A percentile compares a stretch with the other conserved stretches of the same genome.
Conservation (phyloP, 1,140 invertebrate genomes). For the Trachelipus rathkii region DNA sequence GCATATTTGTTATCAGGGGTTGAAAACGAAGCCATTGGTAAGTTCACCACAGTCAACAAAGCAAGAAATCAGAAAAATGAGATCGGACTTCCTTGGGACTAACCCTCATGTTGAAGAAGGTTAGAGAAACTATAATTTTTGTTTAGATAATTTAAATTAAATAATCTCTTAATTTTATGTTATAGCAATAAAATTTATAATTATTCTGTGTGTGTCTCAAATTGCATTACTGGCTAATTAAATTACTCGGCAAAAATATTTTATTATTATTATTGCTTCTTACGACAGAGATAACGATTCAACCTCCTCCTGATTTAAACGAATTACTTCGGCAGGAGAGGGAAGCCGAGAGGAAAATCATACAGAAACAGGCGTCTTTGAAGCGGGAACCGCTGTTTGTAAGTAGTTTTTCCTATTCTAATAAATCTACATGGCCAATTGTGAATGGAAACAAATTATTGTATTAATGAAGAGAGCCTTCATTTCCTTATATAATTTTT, state of each 20-base stretch:
- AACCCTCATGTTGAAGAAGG: not conserved
- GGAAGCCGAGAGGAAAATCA: not conserved
- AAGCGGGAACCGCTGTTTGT: not conserved
- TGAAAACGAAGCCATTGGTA: not conserved
- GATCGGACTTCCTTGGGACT: slow-evolving; percentile 23
- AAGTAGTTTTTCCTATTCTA: not conserved
- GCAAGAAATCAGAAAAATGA: slow-evolving; percentile 13
- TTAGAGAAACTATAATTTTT: not conserved
- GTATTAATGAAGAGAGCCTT: too few species aligned
- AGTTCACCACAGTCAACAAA: slow-evolving; percentile 4
- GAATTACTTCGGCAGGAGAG: slow-evolving; percentile 8
- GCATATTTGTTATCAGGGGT: not conserved
- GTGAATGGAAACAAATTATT: too few species aligned
- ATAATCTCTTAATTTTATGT: too few species aligned
- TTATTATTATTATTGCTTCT: not conserved
- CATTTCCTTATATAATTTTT: too few species aligned
- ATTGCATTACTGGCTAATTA: too few species aligned
- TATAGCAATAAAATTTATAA: too few species aligned
- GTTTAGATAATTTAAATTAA: too few species aligned
- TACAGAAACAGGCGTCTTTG: not conserved
- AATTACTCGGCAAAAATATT: too few species aligned
- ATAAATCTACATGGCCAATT: too few species aligned
- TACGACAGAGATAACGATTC: not conserved
- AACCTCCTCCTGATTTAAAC: not conserved
- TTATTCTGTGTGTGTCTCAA: too few species aligned